Conservation (phyloP, 1,140 invertebrate genomes). For the Hylaeus anthracinus region DNA sequence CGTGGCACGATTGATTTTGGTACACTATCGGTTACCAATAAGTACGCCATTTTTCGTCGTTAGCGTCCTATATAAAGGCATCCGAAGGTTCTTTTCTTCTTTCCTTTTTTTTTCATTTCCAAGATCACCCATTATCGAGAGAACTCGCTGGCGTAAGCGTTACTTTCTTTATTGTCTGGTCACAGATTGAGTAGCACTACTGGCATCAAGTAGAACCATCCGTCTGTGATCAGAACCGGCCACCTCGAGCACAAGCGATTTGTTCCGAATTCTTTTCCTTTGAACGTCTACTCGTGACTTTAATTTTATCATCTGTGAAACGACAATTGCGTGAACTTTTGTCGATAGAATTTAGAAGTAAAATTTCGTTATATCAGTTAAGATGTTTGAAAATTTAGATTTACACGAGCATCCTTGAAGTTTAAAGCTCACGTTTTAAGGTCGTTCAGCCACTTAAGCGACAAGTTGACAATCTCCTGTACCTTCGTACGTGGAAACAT, state of each 20-base stretch:
- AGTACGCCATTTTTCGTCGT: neutral
- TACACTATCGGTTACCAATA: neutral
- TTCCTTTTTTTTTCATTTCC: conserved; percentile 36
- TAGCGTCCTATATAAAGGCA: neutral
- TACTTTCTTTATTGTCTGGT: conserved; percentile 56
- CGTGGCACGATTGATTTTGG: neutral
- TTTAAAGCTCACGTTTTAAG: no score
- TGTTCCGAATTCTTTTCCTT: neutral
- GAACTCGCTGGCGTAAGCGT: conserved; percentile 60
- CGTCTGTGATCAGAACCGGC: conserved; percentile 32
- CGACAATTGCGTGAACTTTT: neutral
- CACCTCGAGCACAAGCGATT: neutral
- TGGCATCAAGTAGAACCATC: conserved; percentile 56
- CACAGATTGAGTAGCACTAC: conserved; percentile 61
- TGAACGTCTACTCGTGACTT: no score
- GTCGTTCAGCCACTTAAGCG: no score
- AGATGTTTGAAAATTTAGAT: no score
- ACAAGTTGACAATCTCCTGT: no score
- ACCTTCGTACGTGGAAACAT: no score
- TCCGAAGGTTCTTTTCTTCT: conserved; percentile 11
- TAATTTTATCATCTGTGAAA: neutral
- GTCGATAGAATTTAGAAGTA: no score
- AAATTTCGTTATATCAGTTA: no score
- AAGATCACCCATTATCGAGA: conserved; percentile 51
- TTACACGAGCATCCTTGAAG: no score